Evolutionary conservation across 2,888 invertebrate genomes (phyloP).

Genomic region (Quadriops clusia): DNA sequence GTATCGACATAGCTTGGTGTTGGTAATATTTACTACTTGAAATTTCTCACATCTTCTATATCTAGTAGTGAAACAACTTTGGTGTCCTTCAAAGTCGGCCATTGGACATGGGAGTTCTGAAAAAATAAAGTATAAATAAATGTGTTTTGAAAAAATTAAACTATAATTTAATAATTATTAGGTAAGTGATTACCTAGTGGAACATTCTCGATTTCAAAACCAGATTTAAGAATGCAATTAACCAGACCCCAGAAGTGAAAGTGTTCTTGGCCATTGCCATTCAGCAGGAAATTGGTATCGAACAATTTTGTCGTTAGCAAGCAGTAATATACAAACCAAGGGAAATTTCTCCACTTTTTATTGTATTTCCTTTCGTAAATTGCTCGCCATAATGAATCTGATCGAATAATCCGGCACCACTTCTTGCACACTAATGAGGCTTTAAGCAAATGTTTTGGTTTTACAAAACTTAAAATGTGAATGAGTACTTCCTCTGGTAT

Average conservation of each 20-base stretch:
- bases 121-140: too few relatives aligned
- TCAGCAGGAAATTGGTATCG: conserved; percentile 33
- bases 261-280: conserved; percentile 32
- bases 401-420: conserved; percentile 32
- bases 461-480: conserved; percentile 27
- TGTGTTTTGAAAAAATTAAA: too few relatives aligned
- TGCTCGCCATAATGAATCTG: conserved; percentile 11
- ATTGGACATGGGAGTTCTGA: too few relatives aligned
- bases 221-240: conserved; percentile 26
- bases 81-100: conserved; percentile 24
- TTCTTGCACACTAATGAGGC: conserved; percentile 35
- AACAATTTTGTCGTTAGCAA: conserved; percentile 32
- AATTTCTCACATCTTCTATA: conserved; percentile 31
- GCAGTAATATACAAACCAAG: conserved; percentile 28
- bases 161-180: too few relatives aligned
- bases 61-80: conserved; percentile 38
- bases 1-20: conserved; percentile 29
- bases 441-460: conserved; percentile 26
- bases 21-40: conserved; percentile 34
- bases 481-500: conserved; percentile 35
- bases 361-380: conserved; percentile 10
- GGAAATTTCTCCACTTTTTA: conserved; percentile 19
- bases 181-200: conserved; percentile 33
- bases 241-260: conserved; percentile 29
- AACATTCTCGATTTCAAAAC: conserved; percentile 33